These are phyloP conservation scores for Mastacembelus armatus DNA, from an alignment of 2,797 vertebrate species.

Conservation along the genomic window DNA sequence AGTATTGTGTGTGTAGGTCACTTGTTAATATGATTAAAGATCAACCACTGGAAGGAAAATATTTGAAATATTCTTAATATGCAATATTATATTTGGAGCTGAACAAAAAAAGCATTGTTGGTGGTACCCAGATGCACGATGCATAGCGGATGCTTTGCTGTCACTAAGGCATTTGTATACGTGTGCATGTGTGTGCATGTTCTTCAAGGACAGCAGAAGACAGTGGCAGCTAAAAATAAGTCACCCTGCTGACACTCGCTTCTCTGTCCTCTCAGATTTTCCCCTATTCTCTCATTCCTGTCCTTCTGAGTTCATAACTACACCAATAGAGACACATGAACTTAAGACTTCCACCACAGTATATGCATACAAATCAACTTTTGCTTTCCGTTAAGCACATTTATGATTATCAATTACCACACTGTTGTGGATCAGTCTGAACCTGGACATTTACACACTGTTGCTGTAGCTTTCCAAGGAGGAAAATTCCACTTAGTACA, in stretches of 20 bases:
- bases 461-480: too few species aligned
- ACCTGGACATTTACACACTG: too few species aligned
- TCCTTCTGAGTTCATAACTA: constrained; percentile 28
- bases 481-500: too few species aligned
- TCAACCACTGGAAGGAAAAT: constrained; percentile 14
- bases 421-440: too few species aligned
- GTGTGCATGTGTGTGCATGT: constrained; percentile 10
- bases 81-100: constrained; percentile 6
- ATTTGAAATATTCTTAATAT: constrained; percentile 37
- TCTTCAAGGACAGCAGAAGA: constrained; percentile 57
- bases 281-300: constrained; percentile 43
- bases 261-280: constrained; percentile 50
- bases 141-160: not conserved
- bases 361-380: too few species aligned
- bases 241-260: constrained; percentile 60
- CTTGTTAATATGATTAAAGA: constrained; percentile 42
- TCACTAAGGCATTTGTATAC: not conserved
- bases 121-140: not conserved
- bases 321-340: constrained; percentile 4
- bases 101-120: constrained; percentile 12
- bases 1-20: constrained; percentile 9
- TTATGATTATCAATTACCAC: too few species aligned
- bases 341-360: too few species aligned
- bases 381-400: too few species aligned
- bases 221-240: constrained; percentile 65